Evolutionary conservation across 1,140 invertebrate species (phyloP), one percentile per base, ranked within the genome.

Genomic region (Rhysida immarginata): DNA sequence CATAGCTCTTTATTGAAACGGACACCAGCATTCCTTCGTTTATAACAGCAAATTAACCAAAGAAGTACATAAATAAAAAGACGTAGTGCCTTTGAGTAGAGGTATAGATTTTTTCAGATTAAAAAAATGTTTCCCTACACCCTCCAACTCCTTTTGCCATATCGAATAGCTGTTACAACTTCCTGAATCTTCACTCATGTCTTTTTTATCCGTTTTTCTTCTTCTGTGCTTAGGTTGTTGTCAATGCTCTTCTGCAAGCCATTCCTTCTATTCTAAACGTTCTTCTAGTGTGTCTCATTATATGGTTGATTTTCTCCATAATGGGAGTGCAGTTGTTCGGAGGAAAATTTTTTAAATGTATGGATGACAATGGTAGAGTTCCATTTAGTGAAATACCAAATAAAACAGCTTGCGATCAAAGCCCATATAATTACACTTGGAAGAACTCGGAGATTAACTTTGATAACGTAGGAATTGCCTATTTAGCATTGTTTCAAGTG

Each of bases 371-470:
- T 60, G 83, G 83, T 56, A 81, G 83, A 53, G 82, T 78, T 50
- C 68, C 91, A 27, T 90, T 84, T 68, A 80, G 81, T 63, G 84
- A 89, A 70, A 88, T 90, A 56, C 89, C 92, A 63, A 84, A 41
- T n/a, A 86, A 26, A 86, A 89, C 66, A 74, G 76, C 65, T 84
- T 83, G 54, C 1, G 53, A 45, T 44, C n/a, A n/a, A n/a, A n/a
- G n/a, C n/a, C 56, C 49, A 1, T 35, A 45, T 26, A 16, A 44
- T 68, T 86, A 87, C 64, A 88, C 86, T 18, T 98, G 95, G 95
- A 82, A 85, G 70, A 96, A 96, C 74, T 92, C 91, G 35, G 81
- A 82, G 58, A 94, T 98, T 81, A 97, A 96, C 74, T 98, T 98
- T 72, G 95, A 98, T 72, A 91, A 97, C 72, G 93, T 97, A 11